Evolutionary conservation across 1,140 invertebrate species (phyloP).

Genomic region (Hestina assimilis): DNA sequence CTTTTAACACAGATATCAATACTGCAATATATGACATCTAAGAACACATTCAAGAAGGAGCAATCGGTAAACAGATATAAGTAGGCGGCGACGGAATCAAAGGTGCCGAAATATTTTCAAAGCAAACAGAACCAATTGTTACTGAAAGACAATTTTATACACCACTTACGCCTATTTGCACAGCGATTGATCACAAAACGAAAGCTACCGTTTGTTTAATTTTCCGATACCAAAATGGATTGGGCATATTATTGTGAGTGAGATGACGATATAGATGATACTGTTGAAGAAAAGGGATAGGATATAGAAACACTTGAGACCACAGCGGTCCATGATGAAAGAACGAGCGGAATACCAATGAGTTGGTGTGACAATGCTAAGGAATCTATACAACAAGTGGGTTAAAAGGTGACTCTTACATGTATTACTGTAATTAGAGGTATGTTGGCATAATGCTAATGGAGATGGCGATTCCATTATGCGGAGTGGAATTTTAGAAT

Average conservation of each 20-base stretch:
- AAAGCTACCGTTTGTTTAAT: conserved; percentile 48
- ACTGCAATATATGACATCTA: neutral
- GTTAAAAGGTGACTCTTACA: conserved; percentile 71
- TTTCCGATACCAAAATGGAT: conserved; percentile 42
- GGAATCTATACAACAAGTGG: conserved; percentile 66
- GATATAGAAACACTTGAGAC: conserved; percentile 61
- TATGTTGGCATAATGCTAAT: conserved; percentile 56
- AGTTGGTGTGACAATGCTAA: conserved; percentile 56
- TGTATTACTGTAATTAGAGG: conserved; percentile 65
- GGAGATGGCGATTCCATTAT: conserved; percentile 39
- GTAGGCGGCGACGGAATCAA: conserved; percentile 42
- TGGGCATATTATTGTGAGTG: conserved; percentile 49
- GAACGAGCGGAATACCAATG: conserved; percentile 64
- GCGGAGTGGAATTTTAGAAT: conserved; percentile 30
- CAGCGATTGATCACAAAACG: conserved; percentile 53
- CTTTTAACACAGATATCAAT: conserved; percentile 9
- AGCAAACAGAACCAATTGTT: conserved; percentile 45
- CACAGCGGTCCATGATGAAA: conserved; percentile 64
- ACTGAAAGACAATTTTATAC: conserved; percentile 35
- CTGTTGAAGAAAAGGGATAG: conserved; percentile 42
- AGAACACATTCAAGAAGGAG: neutral
- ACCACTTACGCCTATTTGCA: conserved; percentile 44
- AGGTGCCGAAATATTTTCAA: conserved; percentile 50
- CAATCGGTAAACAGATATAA: conserved; percentile 39
- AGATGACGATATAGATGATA: conserved; percentile 35